phyloP scores from a whole-genome alignment of 2,113 vertebrate genomes.

The Aldabrachelys gigantea region DNA sequence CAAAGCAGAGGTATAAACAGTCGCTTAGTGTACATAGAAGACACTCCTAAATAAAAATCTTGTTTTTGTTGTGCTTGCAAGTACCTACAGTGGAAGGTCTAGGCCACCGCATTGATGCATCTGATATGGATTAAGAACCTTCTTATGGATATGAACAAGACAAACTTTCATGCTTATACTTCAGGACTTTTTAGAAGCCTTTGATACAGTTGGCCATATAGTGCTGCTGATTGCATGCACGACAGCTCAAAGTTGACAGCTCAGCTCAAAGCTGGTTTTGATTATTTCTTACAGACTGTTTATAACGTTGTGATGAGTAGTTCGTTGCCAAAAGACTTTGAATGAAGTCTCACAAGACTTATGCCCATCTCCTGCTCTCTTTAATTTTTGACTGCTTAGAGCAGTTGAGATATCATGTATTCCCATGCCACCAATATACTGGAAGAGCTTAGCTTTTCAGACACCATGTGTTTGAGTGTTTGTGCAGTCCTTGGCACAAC shows the following conservation, averaged over 20 bases:
- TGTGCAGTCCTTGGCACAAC: neutral
- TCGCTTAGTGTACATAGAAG: neutral
- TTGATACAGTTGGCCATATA: neutral
- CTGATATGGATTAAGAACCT: neutral
- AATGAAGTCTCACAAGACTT: neutral
- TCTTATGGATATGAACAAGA: neutral
- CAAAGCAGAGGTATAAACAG: neutral
- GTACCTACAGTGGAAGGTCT: neutral
- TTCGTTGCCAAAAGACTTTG: neutral
- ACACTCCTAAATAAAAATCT: neutral
- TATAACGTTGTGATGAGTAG: neutral
- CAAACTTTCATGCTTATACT: neutral
- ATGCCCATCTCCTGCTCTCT: neutral
- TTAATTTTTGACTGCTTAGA: neutral
- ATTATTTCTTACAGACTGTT: neutral
- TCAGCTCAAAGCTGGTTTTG: neutral
- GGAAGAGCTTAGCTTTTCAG: neutral
- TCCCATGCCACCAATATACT: neutral
- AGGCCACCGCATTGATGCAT: neutral
- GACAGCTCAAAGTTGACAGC: neutral
- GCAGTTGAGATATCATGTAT: neutral
- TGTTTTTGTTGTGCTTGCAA: neutral
- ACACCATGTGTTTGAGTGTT: neutral
- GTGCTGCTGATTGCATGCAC: neutral
- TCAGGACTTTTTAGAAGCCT: neutral